phyloP scores from a whole-genome alignment of 2,113 vertebrate species.

The Aplodontia rufa region DNA sequence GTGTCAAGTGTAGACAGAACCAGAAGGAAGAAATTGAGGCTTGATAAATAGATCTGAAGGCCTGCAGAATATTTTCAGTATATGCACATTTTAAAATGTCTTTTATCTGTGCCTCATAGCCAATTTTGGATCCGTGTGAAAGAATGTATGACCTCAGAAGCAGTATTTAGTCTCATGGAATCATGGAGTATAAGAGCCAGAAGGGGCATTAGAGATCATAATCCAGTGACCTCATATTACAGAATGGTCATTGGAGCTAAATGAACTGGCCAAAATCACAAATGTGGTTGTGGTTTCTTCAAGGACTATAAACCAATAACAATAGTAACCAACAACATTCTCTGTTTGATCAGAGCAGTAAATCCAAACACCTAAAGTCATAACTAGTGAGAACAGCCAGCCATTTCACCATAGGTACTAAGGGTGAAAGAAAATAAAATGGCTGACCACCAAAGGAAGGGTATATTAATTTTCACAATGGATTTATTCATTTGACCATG shows the following conservation, averaged over 20 bases:
- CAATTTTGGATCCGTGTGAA: constrained; percentile 42
- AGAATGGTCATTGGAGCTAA: constrained; percentile 46
- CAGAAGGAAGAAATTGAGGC: background rate
- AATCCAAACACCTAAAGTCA: constrained; percentile 41
- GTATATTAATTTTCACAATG: background rate
- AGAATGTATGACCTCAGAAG: constrained; percentile 57
- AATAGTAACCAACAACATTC: constrained; percentile 52
- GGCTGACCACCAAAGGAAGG: background rate
- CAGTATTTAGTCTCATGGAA: constrained; percentile 63
- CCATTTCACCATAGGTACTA: constrained; percentile 11
- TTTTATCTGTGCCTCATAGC: constrained; percentile 46
- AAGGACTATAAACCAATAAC: constrained; percentile 46
- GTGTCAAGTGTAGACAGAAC: background rate
- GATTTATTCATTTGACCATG: background rate
- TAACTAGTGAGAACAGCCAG: background rate
- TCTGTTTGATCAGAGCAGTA: constrained; percentile 47
- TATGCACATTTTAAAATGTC: constrained; percentile 46
- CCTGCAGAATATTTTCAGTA: background rate
- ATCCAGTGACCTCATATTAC: constrained; percentile 66
- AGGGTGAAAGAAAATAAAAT: constrained; percentile 39
- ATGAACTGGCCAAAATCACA: constrained; percentile 49
- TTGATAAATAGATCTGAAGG: background rate
- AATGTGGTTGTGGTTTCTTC: constrained; percentile 43
- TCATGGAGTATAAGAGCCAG: constrained; percentile 55
- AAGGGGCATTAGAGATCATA: constrained; percentile 57